Base-by-base conservation (phyloP, 2,888 invertebrate species). In the Prionchulus punctatus region DNA sequence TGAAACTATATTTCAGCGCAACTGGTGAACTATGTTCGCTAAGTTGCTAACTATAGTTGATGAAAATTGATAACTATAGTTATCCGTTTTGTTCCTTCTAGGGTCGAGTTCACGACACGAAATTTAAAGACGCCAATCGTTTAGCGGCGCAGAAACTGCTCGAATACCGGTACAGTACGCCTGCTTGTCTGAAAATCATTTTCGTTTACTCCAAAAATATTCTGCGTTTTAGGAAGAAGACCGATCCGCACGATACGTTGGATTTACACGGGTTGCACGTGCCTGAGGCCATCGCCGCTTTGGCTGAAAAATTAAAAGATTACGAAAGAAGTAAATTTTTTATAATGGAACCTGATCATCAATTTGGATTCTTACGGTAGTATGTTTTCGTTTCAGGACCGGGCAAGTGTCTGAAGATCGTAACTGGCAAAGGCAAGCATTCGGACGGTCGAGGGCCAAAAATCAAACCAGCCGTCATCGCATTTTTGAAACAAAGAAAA, bases 211-310 rank as follows among this genome's bases (percentile, higher is more conserved):
- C 23, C 12, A 45, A 45, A 23, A n/a, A n/a, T n/a, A n/a, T 45
- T 45, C 12, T 23, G 7, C 12, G 26, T 28, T 28, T 3, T 28
- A 49, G 50, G 21, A 49, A 26, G 12, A 4, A 15, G 4, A 4
- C 7, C 28, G 30, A 28, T 30, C 53, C 53, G 3, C 7, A 30
- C 15, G 53, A 36, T 25, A 36, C 36, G 7, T 12, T 57, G 27
- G 57, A 57, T 30, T 31, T 57, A 23, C 57, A 57, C 43, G 54
- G 42, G 2, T 30, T 57, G 43, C 57, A 54, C 18, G 26, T 49
- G 15, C 47, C 23, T 2, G 53, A 45, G 36, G 57, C 57, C 12
- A 21, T 54, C 15, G 2, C 2, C 28, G 57, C 53, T 1, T 45
- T 57, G 3, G 15, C 30, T 4, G 26, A 49, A 3, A 28, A 18